Evolutionary conservation across 2,888 invertebrate species (phyloP).

Genomic region (Lasioglossum leucozonium): DNA sequence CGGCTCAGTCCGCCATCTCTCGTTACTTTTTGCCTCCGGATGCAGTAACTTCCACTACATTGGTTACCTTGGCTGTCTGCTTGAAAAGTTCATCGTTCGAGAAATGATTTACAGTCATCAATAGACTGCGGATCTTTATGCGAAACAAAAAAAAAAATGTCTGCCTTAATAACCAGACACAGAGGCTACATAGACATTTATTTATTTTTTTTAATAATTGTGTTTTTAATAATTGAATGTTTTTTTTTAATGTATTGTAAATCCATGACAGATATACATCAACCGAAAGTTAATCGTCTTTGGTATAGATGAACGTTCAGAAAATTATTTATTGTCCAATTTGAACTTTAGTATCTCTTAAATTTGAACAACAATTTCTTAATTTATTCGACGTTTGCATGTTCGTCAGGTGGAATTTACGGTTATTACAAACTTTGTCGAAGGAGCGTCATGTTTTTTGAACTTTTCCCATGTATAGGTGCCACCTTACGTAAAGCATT

Average conservation of each 20-base stretch:
- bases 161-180: too few relatives aligned
- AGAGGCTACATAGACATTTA: too few relatives aligned
- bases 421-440: conserved; percentile 20
- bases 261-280: background rate
- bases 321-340: background rate
- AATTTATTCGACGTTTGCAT: background rate
- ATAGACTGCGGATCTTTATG: background rate
- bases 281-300: background rate
- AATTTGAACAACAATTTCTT: background rate
- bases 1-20: background rate
- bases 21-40: background rate
- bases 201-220: too few relatives aligned
- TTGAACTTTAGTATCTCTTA: too few relatives aligned
- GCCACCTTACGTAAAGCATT: conserved; percentile 55
- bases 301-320: background rate
- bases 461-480: conserved; percentile 46
- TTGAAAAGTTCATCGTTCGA: background rate
- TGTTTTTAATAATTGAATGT: too few relatives aligned
- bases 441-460: conserved; percentile 39
- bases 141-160: background rate
- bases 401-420: background rate
- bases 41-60: background rate
- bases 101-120: background rate
- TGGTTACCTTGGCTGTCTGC: background rate
- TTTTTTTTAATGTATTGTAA: too few relatives aligned